A percentile compares a stretch with the other conserved stretches of the same genome.
phyloP scores from a whole-genome alignment of 1,140 invertebrate genomes.

The Philaenus spumarius region DNA sequence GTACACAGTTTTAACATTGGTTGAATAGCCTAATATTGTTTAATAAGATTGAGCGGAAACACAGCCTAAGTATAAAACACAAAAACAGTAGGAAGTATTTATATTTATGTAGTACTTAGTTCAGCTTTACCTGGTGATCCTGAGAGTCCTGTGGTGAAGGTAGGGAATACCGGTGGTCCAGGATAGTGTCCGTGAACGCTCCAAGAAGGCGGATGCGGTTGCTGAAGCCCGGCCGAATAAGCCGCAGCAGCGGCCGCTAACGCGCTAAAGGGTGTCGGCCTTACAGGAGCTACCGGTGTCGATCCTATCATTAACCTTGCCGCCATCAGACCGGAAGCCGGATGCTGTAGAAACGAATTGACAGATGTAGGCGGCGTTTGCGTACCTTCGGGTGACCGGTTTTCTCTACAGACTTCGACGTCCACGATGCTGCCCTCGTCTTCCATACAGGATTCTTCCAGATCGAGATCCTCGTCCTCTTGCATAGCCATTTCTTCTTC shows the following conservation, averaged over 20 bases:
- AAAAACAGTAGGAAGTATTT: background rate
- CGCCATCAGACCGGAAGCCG: conserved; percentile 8
- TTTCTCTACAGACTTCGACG: conserved; percentile 19
- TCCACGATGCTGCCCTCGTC: conserved; percentile 27
- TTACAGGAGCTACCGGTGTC: conserved; percentile 28
- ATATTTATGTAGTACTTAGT: background rate
- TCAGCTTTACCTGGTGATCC: conserved; percentile 33
- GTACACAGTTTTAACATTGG: no score
- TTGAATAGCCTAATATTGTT: no score
- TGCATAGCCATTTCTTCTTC: conserved; percentile 19
- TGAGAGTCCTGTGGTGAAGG: conserved; percentile 28
- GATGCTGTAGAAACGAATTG: conserved; percentile 23
- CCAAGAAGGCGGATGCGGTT: conserved; percentile 21
- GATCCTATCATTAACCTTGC: conserved; percentile 21
- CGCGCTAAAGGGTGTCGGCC: conserved; percentile 34
- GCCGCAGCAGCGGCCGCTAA: conserved; percentile 31
- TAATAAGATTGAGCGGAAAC: no score
- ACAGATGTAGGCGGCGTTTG: conserved; percentile 15
- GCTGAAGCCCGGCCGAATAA: conserved; percentile 26
- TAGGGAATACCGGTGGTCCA: conserved; percentile 28
- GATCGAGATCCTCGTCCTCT: conserved; percentile 21
- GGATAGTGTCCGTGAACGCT: conserved; percentile 28
- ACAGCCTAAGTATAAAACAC: no score
- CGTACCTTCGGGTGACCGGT: background rate
- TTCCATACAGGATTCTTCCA: conserved; percentile 18